phyloP scores from a whole-genome alignment of 2,888 invertebrate species.

The Drosophila yooni region DNA sequence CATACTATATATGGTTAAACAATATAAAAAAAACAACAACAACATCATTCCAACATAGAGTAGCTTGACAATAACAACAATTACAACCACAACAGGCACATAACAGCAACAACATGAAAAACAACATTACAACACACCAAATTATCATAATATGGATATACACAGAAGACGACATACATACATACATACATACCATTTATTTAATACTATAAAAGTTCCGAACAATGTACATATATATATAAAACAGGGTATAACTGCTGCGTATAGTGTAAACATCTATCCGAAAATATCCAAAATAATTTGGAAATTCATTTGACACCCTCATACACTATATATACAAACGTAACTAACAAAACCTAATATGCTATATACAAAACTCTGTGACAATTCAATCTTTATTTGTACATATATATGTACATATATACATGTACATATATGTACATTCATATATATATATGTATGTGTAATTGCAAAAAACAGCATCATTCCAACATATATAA shows the following conservation, averaged over 20 bases:
- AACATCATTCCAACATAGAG: constrained; percentile 39
- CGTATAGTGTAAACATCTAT: neutral
- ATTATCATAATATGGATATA: constrained; percentile 13
- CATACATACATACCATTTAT: constrained; percentile 13
- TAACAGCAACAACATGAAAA: constrained; percentile 24
- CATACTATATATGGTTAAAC: constrained; percentile 59
- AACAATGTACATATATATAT: neutral
- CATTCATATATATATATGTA: neutral
- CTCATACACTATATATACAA: neutral
- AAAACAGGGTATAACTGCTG: neutral
- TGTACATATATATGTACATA: neutral
- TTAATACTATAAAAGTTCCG: neutral
- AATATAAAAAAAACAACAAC: constrained; percentile 33
- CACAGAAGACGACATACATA: constrained; percentile 2
- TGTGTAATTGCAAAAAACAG: constrained; percentile 2
- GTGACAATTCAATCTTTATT: neutral
- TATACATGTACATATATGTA: neutral
- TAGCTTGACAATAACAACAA: constrained; percentile 51
- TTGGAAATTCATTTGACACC: neutral
- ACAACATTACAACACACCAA: constrained; percentile 33
- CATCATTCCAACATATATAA: constrained; percentile 9
- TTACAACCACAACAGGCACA: constrained; percentile 29
- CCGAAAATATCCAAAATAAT: neutral
- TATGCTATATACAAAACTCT: neutral
- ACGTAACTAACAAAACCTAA: neutral